Percentiles rank a stretch among this genome's conserved stretches.
Conservation (phyloP, 2,797 vertebrate species). For the Micropoecilia bifurca region DNA sequence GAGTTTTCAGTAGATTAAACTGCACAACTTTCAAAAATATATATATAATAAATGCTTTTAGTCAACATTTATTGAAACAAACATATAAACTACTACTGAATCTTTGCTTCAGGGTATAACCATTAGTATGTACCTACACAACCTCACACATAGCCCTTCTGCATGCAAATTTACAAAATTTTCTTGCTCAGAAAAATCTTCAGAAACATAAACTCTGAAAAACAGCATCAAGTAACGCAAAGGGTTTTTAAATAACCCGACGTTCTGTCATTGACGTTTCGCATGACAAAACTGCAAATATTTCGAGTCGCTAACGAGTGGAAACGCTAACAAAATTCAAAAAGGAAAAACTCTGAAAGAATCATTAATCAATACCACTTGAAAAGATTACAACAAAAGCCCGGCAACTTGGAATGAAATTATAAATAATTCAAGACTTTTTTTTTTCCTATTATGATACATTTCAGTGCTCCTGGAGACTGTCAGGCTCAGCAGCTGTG, state of each 20-base stretch:
- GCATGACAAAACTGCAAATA: background rate
- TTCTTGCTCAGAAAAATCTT: background rate
- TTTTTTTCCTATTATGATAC: slow-evolving; percentile 2
- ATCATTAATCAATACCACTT: slow-evolving; percentile 7
- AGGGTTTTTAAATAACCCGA: background rate
- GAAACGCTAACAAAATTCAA: background rate
- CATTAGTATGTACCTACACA: background rate
- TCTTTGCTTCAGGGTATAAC: slow-evolving; percentile 12
- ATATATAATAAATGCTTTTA: slow-evolving; percentile 1
- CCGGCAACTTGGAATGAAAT: background rate
- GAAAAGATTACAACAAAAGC: background rate
- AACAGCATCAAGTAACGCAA: background rate
- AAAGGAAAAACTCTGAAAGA: background rate
- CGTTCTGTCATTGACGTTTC: background rate
- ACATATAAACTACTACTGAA: background rate
- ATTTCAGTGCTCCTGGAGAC: slow-evolving; percentile 6
- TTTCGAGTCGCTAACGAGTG: background rate
- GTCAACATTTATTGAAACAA: slow-evolving; percentile 1
- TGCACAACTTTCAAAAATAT: slow-evolving; percentile 3
- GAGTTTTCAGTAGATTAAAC: slow-evolving; percentile 24
- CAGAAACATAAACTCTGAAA: background rate
- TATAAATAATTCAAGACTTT: slow-evolving; percentile 7
- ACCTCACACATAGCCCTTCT: background rate
- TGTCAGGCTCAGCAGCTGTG: background rate
- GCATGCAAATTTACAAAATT: background rate